These are phyloP conservation scores for Eurystomus glaucurus DNA, from an alignment of 2,797 vertebrate genomes.

Conservation along the genomic window DNA sequence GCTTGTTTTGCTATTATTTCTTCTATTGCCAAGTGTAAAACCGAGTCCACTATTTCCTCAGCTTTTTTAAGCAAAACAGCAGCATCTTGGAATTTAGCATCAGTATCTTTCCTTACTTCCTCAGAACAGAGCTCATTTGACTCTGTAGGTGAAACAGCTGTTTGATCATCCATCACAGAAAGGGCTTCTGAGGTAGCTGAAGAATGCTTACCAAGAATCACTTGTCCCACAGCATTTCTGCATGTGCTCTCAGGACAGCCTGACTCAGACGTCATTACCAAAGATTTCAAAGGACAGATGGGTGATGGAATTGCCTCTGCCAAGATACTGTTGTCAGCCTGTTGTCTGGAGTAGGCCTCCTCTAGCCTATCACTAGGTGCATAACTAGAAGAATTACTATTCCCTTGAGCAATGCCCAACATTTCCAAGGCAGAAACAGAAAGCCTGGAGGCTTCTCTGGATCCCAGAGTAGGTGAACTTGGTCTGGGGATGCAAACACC, in stretches of 20 bases:
- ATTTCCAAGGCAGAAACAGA: not conserved
- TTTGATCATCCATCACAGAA: conserved; percentile 14
- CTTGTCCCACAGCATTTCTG: not conserved
- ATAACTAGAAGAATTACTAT: not conserved
- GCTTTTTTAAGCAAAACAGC: conserved; percentile 72
- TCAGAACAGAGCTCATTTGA: conserved; percentile 51
- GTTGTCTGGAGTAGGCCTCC: not conserved
- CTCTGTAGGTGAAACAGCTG: conserved; percentile 62
- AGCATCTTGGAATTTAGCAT: conserved; percentile 18
- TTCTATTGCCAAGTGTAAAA: conserved; percentile 77
- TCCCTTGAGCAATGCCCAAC: not conserved
- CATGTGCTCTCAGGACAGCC: not conserved
- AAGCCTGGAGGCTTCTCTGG: conserved; percentile 1
- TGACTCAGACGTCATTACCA: not conserved
- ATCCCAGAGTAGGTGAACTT: not conserved
- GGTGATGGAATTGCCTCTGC: not conserved
- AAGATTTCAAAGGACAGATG: not conserved
- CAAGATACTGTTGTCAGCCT: not conserved
- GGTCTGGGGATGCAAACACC: not conserved
- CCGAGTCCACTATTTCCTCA: conserved; percentile 67
- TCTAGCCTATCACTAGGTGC: not conserved
- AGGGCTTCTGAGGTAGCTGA: not conserved
- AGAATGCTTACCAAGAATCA: not conserved
- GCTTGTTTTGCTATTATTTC: conserved; percentile 73
- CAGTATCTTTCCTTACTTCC: not conserved